A percentile compares a stretch with the other conserved stretches of the same genome.
These are phyloP conservation scores for Echinometra lucunter DNA, from an alignment of 53 echinoderm and acorn worm genomes.

Conservation along the genomic window DNA sequence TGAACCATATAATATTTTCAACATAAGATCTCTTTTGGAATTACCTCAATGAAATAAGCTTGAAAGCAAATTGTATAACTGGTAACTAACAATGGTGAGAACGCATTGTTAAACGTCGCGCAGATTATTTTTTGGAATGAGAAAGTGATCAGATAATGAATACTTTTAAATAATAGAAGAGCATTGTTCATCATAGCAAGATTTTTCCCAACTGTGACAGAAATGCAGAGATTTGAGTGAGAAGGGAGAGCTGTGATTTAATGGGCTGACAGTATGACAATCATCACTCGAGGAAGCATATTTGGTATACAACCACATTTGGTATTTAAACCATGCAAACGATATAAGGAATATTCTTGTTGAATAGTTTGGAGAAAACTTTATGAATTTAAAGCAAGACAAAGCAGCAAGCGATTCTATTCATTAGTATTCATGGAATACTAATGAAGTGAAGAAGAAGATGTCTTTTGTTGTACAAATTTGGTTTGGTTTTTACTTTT, in stretches of 20 bases:
- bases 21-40: neutral
- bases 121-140: neutral
- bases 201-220: neutral
- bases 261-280: neutral
- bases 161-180: neutral
- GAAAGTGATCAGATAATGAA: neutral
- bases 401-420: too few relatives aligned
- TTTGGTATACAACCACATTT: neutral
- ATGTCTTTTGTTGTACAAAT: neutral
- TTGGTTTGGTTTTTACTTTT: too few relatives aligned
- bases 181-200: neutral
- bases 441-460: neutral
- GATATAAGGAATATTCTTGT: neutral
- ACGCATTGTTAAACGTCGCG: neutral
- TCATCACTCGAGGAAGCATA: neutral
- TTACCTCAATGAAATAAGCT: neutral
- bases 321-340: too few relatives aligned
- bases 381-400: neutral
- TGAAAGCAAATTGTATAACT: neutral
- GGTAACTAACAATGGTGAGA: neutral
- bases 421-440: too few relatives aligned
- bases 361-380: neutral
- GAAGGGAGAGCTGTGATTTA: neutral
- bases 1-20: neutral
- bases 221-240: neutral